Evolutionary conservation across 1,140 invertebrate genomes (phyloP), one percentile per base, ranked within the genome.

Genomic region (Drosophila parvula): DNA sequence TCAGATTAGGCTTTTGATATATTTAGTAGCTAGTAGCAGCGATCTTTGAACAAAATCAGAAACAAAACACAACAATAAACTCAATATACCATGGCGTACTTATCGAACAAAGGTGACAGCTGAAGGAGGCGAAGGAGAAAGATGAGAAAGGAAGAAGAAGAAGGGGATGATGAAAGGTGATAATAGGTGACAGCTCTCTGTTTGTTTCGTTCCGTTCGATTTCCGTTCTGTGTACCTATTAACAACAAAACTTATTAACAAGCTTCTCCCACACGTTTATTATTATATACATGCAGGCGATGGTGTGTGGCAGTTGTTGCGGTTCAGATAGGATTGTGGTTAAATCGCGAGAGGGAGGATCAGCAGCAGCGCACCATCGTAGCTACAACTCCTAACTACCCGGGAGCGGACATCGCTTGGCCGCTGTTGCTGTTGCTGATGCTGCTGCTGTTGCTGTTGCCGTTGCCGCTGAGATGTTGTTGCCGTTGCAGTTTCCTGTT

Each of bases 241-340:
- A 67, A 89, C 43, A 56, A 89, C 68, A 78, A 89, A 89, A 62
- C 51, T 71, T 78, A 89, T 89, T 89, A 89, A 89, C 85, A 71
- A 80, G 84, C 61, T 89, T 88, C 74, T 76, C 73, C 84, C 84
- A 89, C 83, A 86, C 63, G 69, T 89, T 89, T 89, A 84, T 89
- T 78, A 89, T 38, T 89, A 84, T 89, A 69, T 89, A 69, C 38
- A 89, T 78, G 84, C 84, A 89, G 84, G 84, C 82, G 81, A 53
- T 68, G 68, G 77, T 79, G 83, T 88, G 84, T 65, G 82, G 83
- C 83, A 78, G 79, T 88, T 85, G 82, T 88, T 86, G 83, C 83
- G 64, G 83, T 83, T 69, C 63, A 70, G 65, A 76, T 65, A 75
- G 69, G 69, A 57, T 74, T 74, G 53, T 84, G 69, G 59, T 79